These are phyloP conservation scores for Agapornis canus DNA, from an alignment of 2,797 vertebrate species.

Conservation along the genomic window DNA sequence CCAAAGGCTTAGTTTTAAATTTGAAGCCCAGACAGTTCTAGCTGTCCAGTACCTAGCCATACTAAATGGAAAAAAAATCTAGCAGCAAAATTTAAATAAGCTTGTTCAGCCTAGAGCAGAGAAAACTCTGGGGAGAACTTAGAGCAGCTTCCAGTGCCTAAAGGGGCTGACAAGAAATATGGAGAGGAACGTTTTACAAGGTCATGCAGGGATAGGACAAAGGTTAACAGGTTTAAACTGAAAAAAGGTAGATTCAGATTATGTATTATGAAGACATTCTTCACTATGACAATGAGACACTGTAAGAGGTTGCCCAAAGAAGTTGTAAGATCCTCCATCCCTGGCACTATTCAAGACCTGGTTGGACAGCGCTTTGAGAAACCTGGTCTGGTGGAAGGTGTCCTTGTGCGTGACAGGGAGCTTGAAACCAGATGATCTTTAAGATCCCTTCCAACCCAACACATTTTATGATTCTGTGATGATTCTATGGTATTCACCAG, in stretches of 20 bases:
- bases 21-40: neutral
- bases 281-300: neutral
- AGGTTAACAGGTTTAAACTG: neutral
- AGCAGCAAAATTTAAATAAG: neutral
- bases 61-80: neutral
- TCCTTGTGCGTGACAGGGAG: neutral
- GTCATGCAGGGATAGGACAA: neutral
- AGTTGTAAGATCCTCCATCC: neutral
- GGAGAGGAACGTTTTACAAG: neutral
- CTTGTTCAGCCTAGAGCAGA: neutral
- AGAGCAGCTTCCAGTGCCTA: neutral
- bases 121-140: neutral
- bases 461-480: neutral
- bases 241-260: neutral
- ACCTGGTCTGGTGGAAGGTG: neutral
- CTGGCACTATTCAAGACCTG: neutral
- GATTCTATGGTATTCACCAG: neutral
- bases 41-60: neutral
- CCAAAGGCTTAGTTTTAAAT: neutral
- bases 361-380: neutral
- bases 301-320: neutral
- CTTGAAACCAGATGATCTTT: neutral
- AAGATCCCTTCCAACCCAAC: neutral
- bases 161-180: neutral
- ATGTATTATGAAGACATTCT: neutral